phyloP scores from a whole-genome alignment of 1,140 invertebrate genomes.

The Pogonus chalceus region DNA sequence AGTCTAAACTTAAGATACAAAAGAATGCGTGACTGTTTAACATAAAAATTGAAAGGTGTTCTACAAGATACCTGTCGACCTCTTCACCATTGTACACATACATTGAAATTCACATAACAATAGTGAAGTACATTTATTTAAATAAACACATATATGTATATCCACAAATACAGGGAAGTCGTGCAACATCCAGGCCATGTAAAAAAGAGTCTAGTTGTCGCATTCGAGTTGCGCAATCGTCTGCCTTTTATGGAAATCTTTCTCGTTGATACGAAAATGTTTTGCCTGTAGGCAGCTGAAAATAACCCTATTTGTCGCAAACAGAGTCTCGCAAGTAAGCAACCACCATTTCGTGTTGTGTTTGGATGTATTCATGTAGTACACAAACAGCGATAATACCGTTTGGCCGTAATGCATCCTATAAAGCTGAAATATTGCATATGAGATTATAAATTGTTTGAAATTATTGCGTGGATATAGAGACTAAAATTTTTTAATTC shows the following conservation, averaged over 20 bases:
- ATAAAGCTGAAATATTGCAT: slow-evolving; percentile 6
- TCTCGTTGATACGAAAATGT: slow-evolving; percentile 1
- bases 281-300: background rate
- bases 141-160: too few species aligned
- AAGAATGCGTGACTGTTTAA: too few species aligned
- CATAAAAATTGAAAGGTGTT: too few species aligned
- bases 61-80: too few species aligned
- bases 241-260: background rate
- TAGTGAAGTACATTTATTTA: too few species aligned
- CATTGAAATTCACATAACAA: too few species aligned
- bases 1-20: too few species aligned
- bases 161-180: too few species aligned
- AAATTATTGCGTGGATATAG: slow-evolving; percentile 7
- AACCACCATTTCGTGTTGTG: background rate
- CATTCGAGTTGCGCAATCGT: background rate
- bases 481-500: slow-evolving; percentile 3
- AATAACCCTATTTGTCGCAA: background rate
- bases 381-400: slow-evolving; percentile 5
- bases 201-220: background rate
- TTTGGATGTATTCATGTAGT: background rate
- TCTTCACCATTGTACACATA: too few species aligned
- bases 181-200: too few species aligned
- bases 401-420: slow-evolving; percentile 4
- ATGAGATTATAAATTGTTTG: slow-evolving; percentile 7
- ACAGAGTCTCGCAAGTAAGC: background rate